Evolutionary conservation across 2,797 vertebrate genomes (phyloP).

Genomic region (Pseudomugil gertrudae): DNA sequence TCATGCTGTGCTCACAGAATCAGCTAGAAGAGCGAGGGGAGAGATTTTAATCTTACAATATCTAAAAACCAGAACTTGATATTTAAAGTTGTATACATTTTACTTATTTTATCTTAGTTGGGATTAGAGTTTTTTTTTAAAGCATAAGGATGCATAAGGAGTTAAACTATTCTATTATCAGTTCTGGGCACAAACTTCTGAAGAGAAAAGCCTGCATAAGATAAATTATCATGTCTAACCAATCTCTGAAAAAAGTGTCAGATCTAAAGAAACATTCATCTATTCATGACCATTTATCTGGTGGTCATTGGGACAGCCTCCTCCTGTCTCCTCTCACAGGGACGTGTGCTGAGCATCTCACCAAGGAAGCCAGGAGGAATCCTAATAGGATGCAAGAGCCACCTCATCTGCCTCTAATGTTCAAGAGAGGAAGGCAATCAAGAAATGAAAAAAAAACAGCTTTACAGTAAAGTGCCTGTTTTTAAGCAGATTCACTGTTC

Average conservation of each 20-base stretch:
- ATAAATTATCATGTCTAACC: not conserved
- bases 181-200: not conserved
- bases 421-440: not conserved
- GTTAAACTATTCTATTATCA: not conserved
- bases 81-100: not conserved
- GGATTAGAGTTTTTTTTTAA: not conserved
- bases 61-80: not conserved
- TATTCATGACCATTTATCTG: too few relatives aligned
- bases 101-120: not conserved
- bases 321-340: too few relatives aligned
- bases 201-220: not conserved
- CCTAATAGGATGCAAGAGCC: too few relatives aligned
- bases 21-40: conserved; percentile 25
- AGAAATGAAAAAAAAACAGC: not conserved
- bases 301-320: too few relatives aligned
- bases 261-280: not conserved
- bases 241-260: not conserved
- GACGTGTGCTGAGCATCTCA: too few relatives aligned
- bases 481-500: conserved; percentile 56
- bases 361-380: too few relatives aligned
- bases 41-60: not conserved
- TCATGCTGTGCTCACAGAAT: conserved; percentile 57
- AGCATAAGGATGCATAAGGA: not conserved
- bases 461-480: conserved; percentile 2
- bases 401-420: not conserved